A percentile compares a stretch with the other conserved stretches of the same genome.
Conservation (phyloP, 2,888 invertebrate genomes). For the Sesia apiformis region DNA sequence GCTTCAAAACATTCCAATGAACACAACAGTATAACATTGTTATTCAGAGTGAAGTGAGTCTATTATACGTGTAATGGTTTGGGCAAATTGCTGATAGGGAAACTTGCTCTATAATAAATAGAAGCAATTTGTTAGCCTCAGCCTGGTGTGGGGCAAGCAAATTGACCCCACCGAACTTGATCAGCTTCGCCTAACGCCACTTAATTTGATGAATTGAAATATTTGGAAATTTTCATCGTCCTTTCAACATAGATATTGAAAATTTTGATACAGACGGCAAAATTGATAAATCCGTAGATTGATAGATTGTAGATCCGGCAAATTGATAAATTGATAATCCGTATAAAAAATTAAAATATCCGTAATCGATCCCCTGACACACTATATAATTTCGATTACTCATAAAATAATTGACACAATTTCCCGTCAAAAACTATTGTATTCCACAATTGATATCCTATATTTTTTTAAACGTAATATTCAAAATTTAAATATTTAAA, state of each 20-base stretch:
- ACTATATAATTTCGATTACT: too few species aligned
- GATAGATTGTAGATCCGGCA: too few species aligned
- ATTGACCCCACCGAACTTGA: constrained; percentile 29
- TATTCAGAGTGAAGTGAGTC: constrained; percentile 25
- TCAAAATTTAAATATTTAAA: neutral
- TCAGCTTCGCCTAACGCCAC: constrained; percentile 15
- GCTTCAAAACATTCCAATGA: neutral
- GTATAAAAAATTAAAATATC: too few species aligned
- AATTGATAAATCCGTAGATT: too few species aligned
- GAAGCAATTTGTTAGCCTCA: constrained; percentile 45
- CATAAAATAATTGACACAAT: too few species aligned
- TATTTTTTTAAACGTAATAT: neutral
- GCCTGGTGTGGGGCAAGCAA: constrained; percentile 14
- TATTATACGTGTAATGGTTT: constrained; percentile 46
- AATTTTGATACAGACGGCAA: too few species aligned
- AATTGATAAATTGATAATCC: too few species aligned
- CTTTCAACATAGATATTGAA: too few species aligned
- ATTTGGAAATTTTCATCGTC: neutral
- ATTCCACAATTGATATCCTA: neutral
- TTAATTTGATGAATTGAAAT: neutral
- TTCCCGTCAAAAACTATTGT: neutral
- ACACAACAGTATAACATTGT: neutral
- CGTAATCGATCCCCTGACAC: too few species aligned
- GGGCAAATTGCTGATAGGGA: constrained; percentile 54
- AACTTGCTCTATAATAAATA: constrained; percentile 55